A percentile compares a stretch with the other conserved stretches of the same genome.
These are phyloP conservation scores for Paradoxurus hermaphroditus DNA, from an alignment of 2,113 vertebrate genomes.

Conservation along the genomic window DNA sequence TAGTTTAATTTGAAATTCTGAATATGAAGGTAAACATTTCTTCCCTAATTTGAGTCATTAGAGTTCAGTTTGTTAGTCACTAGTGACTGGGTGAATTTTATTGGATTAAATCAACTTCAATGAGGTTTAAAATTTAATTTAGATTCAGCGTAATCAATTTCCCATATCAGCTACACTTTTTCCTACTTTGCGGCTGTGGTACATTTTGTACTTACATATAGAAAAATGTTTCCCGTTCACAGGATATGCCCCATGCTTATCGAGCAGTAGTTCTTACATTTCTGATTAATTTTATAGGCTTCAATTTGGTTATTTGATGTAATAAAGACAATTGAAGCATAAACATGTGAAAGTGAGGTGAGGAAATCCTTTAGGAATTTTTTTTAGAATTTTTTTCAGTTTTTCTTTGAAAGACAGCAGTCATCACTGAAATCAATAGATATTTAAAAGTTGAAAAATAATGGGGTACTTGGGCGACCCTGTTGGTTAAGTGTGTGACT, in stretches of 20 bases:
- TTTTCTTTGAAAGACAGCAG: neutral
- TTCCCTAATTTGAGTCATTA: constrained; percentile 14
- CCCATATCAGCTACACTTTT: neutral
- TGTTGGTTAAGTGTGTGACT: too few species aligned
- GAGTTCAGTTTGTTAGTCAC: neutral
- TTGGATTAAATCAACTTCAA: neutral
- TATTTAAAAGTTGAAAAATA: neutral
- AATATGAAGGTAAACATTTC: constrained; percentile 7
- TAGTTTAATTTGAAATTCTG: constrained; percentile 6
- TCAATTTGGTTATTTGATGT: neutral
- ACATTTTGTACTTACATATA: neutral
- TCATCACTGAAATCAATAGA: neutral
- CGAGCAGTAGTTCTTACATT: neutral
- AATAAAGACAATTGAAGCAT: neutral
- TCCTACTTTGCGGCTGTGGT: neutral
- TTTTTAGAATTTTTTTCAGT: neutral
- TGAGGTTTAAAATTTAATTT: constrained; percentile 35
- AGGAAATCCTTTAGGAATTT: neutral
- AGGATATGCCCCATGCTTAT: neutral
- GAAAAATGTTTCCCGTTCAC: neutral
- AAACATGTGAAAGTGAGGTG: neutral
- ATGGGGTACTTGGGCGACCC: too few species aligned
- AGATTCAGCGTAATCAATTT: neutral
- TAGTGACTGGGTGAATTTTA: neutral
- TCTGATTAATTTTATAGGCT: constrained; percentile 22